Base-by-base conservation (phyloP, 2,797 vertebrate genomes). In the Pipistrellus pygmaeus region DNA sequence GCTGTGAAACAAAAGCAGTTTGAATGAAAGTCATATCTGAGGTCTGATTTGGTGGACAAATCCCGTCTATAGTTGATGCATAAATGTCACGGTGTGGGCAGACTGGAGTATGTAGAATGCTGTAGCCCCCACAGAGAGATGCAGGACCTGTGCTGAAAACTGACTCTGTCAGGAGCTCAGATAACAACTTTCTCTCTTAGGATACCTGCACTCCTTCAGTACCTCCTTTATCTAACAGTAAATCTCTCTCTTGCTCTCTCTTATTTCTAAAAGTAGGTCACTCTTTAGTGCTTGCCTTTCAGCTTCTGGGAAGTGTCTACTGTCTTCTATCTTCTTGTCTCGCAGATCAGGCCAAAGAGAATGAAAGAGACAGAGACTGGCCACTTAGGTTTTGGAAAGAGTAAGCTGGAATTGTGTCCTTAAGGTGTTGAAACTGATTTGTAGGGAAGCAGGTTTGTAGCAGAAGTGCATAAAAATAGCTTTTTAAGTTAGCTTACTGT, bases 211-310 rank as follows among this genome's bases (percentile, higher is more conserved):
- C 35, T 68, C 51, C 90, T 88, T 69, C 60, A 14, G 10, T 41
- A 20, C 18, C 32, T 80, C 64, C 41, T 88, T 93, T 25, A 51
- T 8, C 72, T 17, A 57, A 35, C 55, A 87, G 60, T 51, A 71
- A 91, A 88, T 84, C 27, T 38, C 69, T 85, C 55, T 90, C 90
- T 85, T 14, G 2, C 78, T 81, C 10, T 15, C 91, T 96, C 90
- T 94, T 94, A 23, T 90, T 95, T 94, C 78, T 76, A 44, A 94
- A 97, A 97, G 82, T 96, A 93, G 96, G 91, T 97, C 96, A 96
- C 48, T 78, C 77, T 85, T 77, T 30, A 51, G 87, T 12, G 32
- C 77, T 88, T 64, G 84, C 30, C 38, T 93, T 95, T 91, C 73
- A 30, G 87, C 78, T 90, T 60, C 90, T 35, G 66, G 48, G 32